phyloP scores from a whole-genome alignment of 2,888 invertebrate genomes.

The Clanis bilineata region DNA sequence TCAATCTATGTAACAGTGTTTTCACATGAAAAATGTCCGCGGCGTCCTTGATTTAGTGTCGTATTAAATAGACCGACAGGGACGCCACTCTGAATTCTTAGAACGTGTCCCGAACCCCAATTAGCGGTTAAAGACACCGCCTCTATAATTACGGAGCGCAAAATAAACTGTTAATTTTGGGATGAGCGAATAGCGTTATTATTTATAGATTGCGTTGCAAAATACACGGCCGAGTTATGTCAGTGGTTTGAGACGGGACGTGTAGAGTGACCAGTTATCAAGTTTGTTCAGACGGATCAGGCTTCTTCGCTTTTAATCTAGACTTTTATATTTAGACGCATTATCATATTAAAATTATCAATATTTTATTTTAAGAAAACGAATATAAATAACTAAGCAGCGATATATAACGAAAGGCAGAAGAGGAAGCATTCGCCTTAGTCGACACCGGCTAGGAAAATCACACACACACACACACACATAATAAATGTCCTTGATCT shows the following conservation, averaged over 20 bases:
- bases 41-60: slow-evolving; percentile 60
- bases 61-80: slow-evolving; percentile 30
- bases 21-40: slow-evolving; percentile 39
- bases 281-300: neutral
- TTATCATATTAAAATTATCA: too few species aligned
- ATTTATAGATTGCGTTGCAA: slow-evolving; percentile 72
- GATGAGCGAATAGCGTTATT: slow-evolving; percentile 59
- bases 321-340: too few species aligned
- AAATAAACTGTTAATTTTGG: slow-evolving; percentile 69
- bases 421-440: too few species aligned
- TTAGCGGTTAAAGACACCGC: slow-evolving; percentile 77
- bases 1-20: slow-evolving; percentile 31
- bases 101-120: slow-evolving; percentile 59
- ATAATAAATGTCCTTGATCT: too few species aligned
- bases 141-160: slow-evolving; percentile 64
- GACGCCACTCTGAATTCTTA: slow-evolving; percentile 28
- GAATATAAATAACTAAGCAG: too few species aligned
- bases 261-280: neutral
- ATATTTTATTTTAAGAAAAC: too few species aligned
- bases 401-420: too few species aligned
- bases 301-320: neutral
- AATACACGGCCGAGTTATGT: slow-evolving; percentile 79
- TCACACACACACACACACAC: too few species aligned
- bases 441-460: too few species aligned
- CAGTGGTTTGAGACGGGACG: slow-evolving; percentile 51